A percentile compares a stretch with the other conserved stretches of the same genome.
Conservation (phyloP, 2,888 invertebrate genomes). For the Caenorhabditis imperialis region DNA sequence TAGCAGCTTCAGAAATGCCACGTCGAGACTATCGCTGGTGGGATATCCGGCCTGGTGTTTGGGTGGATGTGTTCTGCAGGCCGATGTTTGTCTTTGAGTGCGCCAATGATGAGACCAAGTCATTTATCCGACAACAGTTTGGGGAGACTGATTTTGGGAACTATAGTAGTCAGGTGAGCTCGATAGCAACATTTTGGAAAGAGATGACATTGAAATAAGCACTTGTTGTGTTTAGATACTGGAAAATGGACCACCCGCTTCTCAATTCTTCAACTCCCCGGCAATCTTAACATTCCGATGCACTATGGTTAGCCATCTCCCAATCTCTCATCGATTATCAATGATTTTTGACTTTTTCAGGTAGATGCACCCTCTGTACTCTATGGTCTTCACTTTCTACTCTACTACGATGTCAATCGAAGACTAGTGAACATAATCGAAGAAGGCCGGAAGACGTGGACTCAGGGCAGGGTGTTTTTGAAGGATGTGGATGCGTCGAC, state of each 20-base stretch:
- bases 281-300: constrained; percentile 41
- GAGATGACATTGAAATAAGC: too few relatives aligned
- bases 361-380: constrained; percentile 60
- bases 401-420: constrained; percentile 61
- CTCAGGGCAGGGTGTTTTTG: constrained; percentile 59
- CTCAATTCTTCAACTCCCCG: constrained; percentile 43
- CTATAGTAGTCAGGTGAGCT: constrained; percentile 56
- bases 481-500: constrained; percentile 62
- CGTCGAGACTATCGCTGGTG: constrained; percentile 62
- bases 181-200: too few relatives aligned
- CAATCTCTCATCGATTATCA: too few relatives aligned
- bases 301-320: constrained; percentile 33
- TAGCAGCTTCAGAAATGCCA: constrained; percentile 38
- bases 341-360: constrained; percentile 16
- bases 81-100: constrained; percentile 64
- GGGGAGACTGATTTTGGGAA: constrained; percentile 62
- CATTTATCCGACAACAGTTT: constrained; percentile 63
- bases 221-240: constrained; percentile 49
- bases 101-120: constrained; percentile 58
- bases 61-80: constrained; percentile 64
- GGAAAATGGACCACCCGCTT: constrained; percentile 49
- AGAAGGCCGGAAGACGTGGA: constrained; percentile 60
- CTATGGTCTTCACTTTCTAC: constrained; percentile 52
- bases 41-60: constrained; percentile 67
- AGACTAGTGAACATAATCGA: constrained; percentile 51